Percentiles rank a stretch among this genome's conserved stretches.
Evolutionary conservation across 2,113 vertebrate genomes (phyloP).

Genomic region (Heterochromis multidens): DNA sequence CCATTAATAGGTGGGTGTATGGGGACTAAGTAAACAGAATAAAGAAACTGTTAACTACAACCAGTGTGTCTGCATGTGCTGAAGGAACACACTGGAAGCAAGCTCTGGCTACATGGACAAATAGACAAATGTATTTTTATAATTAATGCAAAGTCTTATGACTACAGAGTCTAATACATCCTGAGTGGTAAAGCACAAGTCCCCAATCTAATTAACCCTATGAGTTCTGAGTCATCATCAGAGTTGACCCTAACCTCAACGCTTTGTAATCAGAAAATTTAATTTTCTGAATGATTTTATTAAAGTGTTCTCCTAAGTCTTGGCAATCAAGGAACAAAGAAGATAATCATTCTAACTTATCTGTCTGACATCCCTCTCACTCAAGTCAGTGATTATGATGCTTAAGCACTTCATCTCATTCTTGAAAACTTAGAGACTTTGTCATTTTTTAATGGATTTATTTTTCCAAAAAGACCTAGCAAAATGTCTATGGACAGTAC

Average conservation of each 20-base stretch:
- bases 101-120: neutral
- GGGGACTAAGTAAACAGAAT: neutral
- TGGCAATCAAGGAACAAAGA: neutral
- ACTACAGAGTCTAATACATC: neutral
- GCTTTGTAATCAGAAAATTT: neutral
- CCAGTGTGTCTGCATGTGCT: neutral
- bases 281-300: neutral
- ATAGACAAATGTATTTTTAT: too few relatives aligned
- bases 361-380: neutral
- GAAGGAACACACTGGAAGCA: neutral
- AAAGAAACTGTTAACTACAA: neutral
- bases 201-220: neutral
- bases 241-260: neutral
- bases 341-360: neutral
- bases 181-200: neutral
- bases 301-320: neutral
- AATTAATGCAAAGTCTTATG: neutral
- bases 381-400: neutral
- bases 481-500: neutral
- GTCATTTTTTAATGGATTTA: neutral
- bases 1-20: neutral
- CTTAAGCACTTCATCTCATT: neutral
- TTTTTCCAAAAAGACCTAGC: neutral
- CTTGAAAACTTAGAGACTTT: too few relatives aligned
- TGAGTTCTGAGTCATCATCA: neutral